phyloP scores from a whole-genome alignment of 1,140 invertebrate genomes.

The Sogatella furcifera region DNA sequence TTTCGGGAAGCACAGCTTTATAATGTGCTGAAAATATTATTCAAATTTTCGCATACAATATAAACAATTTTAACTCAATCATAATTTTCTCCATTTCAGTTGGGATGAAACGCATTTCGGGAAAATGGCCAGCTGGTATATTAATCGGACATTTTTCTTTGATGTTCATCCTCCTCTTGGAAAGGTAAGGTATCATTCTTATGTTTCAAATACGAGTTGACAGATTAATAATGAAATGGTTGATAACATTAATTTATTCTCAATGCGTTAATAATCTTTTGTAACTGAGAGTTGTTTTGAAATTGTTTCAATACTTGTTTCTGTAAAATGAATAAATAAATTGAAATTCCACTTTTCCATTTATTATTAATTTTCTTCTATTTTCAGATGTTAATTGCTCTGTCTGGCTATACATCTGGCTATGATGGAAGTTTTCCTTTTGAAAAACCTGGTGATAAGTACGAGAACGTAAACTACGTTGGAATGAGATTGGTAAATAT shows the following conservation, averaged over 20 bases:
- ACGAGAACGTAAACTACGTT: slow-evolving; percentile 73
- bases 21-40: no score
- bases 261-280: no score
- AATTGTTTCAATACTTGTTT: no score
- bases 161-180: slow-evolving; percentile 96
- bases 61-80: no score
- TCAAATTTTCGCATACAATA: no score
- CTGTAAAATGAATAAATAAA: no score
- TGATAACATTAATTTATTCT: no score
- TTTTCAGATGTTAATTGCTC: slow-evolving; percentile 84
- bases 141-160: slow-evolving; percentile 95
- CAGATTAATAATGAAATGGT: no score
- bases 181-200: slow-evolving; percentile 50
- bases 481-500: slow-evolving; percentile 87
- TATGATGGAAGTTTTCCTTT: slow-evolving; percentile 95
- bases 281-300: no score
- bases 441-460: slow-evolving; percentile 93
- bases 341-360: no score
- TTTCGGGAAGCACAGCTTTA: no score
- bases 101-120: slow-evolving; percentile 98
- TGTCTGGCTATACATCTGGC: slow-evolving; percentile 84
- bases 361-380: neutral
- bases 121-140: slow-evolving; percentile 98
- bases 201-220: no score
- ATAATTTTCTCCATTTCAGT: slow-evolving; percentile 41